These are phyloP conservation scores for Chymomyza procnemis DNA, from an alignment of 2,888 invertebrate species.

Conservation along the genomic window DNA sequence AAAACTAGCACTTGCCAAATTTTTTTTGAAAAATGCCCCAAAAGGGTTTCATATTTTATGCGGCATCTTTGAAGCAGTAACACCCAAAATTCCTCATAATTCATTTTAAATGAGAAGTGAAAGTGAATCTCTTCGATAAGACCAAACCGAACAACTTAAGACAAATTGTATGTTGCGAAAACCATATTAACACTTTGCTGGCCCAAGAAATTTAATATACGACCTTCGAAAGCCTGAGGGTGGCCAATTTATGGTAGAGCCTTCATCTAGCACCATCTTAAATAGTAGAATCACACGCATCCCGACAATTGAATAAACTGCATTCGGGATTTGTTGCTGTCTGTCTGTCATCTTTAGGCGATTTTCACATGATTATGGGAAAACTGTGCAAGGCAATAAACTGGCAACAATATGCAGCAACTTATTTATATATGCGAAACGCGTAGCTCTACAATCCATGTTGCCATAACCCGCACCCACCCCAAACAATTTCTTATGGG, in stretches of 20 bases:
- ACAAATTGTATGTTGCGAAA: not conserved
- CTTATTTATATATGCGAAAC: conserved; percentile 43
- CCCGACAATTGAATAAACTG: not conserved
- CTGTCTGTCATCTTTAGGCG: conserved; percentile 36
- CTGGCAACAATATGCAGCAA: conserved; percentile 27
- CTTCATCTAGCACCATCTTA: not conserved
- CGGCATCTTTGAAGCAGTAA: not conserved
- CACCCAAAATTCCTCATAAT: not conserved
- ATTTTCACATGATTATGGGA: conserved; percentile 60
- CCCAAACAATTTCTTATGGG: conserved; percentile 8
- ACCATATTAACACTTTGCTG: not conserved
- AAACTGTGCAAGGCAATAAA: conserved; percentile 33
- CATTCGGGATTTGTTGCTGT: conserved; percentile 1
- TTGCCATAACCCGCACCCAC: not conserved
- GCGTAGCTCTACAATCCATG: conserved; percentile 21
- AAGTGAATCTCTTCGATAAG: not conserved
- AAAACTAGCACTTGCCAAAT: too few species aligned
- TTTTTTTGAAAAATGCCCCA: too few species aligned
- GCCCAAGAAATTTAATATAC: not conserved
- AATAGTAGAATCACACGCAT: not conserved
- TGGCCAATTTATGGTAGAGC: not conserved
- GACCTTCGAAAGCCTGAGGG: not conserved
- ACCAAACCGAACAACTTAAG: not conserved
- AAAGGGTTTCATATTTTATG: not conserved
- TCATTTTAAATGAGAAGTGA: not conserved